These are phyloP conservation scores for Oreonectes daqikongensis DNA, from an alignment of 2,797 vertebrate species.

Conservation along the genomic window DNA sequence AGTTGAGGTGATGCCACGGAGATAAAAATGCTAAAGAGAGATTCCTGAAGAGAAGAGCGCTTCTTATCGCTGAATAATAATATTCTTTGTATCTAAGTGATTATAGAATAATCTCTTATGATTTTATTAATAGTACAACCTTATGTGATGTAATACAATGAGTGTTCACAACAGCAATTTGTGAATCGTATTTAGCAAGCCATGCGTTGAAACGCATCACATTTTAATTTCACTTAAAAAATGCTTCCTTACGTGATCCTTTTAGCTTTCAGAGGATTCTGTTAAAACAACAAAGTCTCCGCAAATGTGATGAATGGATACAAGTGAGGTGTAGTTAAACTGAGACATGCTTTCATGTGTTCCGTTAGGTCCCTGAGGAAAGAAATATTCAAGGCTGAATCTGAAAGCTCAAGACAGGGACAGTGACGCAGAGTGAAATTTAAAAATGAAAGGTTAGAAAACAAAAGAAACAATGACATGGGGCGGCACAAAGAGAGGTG, in stretches of 20 bases:
- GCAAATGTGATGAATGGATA: constrained; percentile 4
- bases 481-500: not conserved
- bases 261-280: not conserved
- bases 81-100: not conserved
- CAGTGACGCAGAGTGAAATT: not conserved
- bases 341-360: constrained; percentile 6
- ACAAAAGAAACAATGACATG: not conserved
- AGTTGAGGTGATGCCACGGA: constrained; percentile 15
- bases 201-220: not conserved
- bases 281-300: not conserved
- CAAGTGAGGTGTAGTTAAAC: not conserved
- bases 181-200: not conserved
- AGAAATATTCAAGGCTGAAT: constrained; percentile 5
- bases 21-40: not conserved
- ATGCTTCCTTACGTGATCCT: not conserved
- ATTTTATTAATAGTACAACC: not conserved
- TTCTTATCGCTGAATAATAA: not conserved
- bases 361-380: not conserved
- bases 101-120: not conserved
- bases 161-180: not conserved
- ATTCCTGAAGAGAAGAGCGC: not conserved
- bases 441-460: not conserved
- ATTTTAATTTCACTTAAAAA: too few relatives aligned
- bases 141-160: not conserved
- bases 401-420: not conserved